Conservation (phyloP, 2,113 vertebrate species). For the Gulo gulo region DNA sequence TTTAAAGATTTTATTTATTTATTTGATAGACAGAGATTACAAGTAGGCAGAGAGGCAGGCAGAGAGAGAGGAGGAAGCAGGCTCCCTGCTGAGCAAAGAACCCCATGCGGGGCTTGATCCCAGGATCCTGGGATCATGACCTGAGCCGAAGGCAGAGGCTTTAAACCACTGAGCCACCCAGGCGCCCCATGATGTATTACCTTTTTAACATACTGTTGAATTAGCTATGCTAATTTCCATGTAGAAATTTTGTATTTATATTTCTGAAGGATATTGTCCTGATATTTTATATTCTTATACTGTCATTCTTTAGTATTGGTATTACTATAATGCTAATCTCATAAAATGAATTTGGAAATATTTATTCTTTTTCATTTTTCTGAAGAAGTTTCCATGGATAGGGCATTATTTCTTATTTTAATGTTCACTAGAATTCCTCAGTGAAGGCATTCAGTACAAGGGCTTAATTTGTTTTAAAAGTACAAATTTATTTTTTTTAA, state of each 20-base stretch:
- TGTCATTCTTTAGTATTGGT: not conserved
- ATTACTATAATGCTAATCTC: not conserved
- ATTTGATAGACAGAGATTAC: too few relatives aligned
- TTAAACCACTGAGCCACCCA: too few relatives aligned
- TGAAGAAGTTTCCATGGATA: not conserved
- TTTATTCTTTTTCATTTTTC: not conserved
- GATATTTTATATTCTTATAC: not conserved
- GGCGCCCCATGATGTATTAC: not conserved
- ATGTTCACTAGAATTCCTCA: not conserved
- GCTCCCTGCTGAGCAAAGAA: too few relatives aligned
- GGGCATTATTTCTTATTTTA: not conserved
- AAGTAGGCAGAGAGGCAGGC: too few relatives aligned
- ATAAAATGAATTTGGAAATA: not conserved
- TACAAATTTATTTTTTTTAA: not conserved
- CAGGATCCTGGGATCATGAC: too few relatives aligned
- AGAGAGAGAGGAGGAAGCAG: too few relatives aligned
- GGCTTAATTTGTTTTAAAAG: not conserved
- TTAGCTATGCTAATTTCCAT: not conserved
- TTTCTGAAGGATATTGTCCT: not conserved
- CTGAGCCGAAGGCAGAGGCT: too few relatives aligned
- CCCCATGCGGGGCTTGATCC: too few relatives aligned
- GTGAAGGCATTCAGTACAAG: not conserved
- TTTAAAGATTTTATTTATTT: too few relatives aligned
- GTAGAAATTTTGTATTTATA: not conserved
- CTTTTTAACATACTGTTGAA: not conserved